Conservation (phyloP, 2,113 vertebrate species). For the Mus pahari region DNA sequence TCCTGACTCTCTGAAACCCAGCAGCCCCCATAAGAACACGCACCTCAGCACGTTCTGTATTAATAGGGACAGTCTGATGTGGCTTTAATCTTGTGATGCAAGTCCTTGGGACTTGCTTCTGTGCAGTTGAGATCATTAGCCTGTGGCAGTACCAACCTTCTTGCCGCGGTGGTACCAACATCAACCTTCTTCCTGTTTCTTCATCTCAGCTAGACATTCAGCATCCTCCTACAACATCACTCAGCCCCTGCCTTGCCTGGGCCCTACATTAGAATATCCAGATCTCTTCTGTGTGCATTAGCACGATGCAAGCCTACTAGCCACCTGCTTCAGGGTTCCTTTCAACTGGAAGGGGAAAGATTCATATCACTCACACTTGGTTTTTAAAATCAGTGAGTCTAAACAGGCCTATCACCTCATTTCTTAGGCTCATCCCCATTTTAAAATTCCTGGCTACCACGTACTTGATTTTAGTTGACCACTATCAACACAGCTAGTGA, state of each 20-base stretch:
- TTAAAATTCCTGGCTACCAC: slow-evolving; percentile 18
- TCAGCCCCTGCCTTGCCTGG: not conserved
- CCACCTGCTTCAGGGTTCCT: not conserved
- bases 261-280: no score
- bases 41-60: not conserved
- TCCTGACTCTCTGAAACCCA: not conserved
- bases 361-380: not conserved
- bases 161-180: not conserved
- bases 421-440: not conserved
- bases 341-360: not conserved
- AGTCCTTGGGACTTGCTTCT: not conserved
- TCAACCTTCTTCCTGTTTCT: no score
- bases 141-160: not conserved
- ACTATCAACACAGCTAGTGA: slow-evolving; percentile 31
- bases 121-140: not conserved
- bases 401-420: not conserved
- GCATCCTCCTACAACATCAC: not conserved
- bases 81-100: not conserved
- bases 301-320: not conserved
- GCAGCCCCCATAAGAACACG: not conserved
- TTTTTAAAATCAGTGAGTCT: not conserved
- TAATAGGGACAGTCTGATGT: not conserved
- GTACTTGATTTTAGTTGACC: slow-evolving; percentile 1
- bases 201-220: not conserved
- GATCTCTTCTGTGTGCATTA: not conserved